A percentile compares a stretch with the other conserved stretches of the same genome.
These are phyloP conservation scores for Drosophila arawakana DNA, from an alignment of 1,140 invertebrate genomes.

Conservation along the genomic window DNA sequence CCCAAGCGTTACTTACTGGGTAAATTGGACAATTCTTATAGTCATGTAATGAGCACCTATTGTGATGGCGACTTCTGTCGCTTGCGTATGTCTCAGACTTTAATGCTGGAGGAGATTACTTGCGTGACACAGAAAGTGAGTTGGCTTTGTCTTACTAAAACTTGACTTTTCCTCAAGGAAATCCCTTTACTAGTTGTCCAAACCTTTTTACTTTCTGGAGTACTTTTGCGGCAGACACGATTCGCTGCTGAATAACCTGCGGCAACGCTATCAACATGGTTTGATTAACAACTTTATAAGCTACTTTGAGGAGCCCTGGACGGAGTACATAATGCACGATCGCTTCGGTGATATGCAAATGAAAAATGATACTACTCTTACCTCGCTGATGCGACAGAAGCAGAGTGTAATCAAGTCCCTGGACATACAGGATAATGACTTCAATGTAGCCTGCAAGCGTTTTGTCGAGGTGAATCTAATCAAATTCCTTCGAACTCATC, in stretches of 20 bases:
- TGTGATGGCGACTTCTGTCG: slow-evolving; percentile 51
- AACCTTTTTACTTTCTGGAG: slow-evolving; percentile 47
- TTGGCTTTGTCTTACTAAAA: not conserved
- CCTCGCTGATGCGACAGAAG: slow-evolving; percentile 40
- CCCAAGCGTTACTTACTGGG: slow-evolving; percentile 50
- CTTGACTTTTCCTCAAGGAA: not conserved
- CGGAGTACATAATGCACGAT: slow-evolving; percentile 66
- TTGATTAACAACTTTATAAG: slow-evolving; percentile 48
- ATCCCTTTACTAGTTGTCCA: not conserved
- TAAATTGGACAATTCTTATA: slow-evolving; percentile 31
- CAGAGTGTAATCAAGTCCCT: not conserved
- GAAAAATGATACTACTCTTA: slow-evolving; percentile 39
- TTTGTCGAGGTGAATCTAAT: slow-evolving; percentile 54
- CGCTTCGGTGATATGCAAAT: slow-evolving; percentile 55
- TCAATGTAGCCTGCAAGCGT: slow-evolving; percentile 12
- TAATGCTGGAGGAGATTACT: slow-evolving; percentile 52
- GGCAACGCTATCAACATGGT: slow-evolving; percentile 34
- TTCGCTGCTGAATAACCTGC: slow-evolving; percentile 53
- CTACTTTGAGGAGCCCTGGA: slow-evolving; percentile 63
- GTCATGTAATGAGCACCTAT: slow-evolving; percentile 51
- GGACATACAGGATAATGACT: not conserved
- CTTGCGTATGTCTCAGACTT: slow-evolving; percentile 19
- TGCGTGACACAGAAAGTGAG: slow-evolving; percentile 48
- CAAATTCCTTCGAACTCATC: slow-evolving; percentile 54
- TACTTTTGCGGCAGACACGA: slow-evolving; percentile 65